Percentiles rank a stretch among this genome's conserved stretches.
Evolutionary conservation across 2,888 invertebrate species (phyloP).

Genomic region (Ditula angustiorana): DNA sequence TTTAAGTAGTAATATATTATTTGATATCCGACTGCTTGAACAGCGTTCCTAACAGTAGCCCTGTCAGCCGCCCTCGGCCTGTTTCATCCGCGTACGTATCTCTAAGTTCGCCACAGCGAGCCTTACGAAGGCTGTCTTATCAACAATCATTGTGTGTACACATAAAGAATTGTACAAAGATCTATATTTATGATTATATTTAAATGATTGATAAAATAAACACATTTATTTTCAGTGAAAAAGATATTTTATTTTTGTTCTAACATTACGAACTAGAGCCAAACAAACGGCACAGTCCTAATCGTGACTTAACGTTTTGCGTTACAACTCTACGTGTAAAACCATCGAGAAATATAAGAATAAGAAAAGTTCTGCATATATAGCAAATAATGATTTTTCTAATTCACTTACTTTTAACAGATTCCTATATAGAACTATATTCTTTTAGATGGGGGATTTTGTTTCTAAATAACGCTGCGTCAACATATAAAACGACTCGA

Average conservation of each 20-base stretch:
- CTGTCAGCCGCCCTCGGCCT: not conserved
- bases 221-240: conserved; percentile 80
- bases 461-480: no score
- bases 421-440: no score
- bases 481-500: no score
- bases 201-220: conserved; percentile 84
- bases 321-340: no score
- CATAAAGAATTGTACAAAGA: conserved; percentile 83
- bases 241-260: conserved; percentile 48
- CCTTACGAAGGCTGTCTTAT: conserved; percentile 64
- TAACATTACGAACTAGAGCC: not conserved
- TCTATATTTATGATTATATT: conserved; percentile 83
- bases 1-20: conserved; percentile 65
- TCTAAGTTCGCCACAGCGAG: conserved; percentile 62
- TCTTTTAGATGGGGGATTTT: no score
- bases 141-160: conserved; percentile 67
- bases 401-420: no score
- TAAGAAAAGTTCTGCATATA: no score
- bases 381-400: no score
- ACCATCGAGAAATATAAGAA: no score
- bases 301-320: no score
- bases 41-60: conserved; percentile 59
- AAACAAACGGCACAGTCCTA: no score
- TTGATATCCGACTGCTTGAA: conserved; percentile 62
- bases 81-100: conserved; percentile 40